Percentiles rank a stretch among this genome's conserved stretches.
Conservation (phyloP, 1,140 invertebrate genomes). For the Phthorimaea operculella region DNA sequence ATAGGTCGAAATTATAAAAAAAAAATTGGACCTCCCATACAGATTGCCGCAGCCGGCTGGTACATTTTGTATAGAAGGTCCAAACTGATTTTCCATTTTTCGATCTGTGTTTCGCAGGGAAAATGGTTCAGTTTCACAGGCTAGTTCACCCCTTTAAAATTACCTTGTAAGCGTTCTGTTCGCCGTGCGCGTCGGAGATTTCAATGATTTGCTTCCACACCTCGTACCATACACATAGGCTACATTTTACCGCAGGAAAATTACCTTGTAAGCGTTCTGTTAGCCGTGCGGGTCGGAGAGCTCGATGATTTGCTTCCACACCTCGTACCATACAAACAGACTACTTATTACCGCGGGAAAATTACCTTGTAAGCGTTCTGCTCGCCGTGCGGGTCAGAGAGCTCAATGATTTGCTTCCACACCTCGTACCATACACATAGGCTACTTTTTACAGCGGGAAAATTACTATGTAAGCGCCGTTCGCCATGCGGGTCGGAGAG, state of each 20-base stretch:
- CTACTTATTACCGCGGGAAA: neutral
- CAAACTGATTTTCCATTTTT: too few species aligned
- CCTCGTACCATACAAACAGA: slow-evolving; percentile 83
- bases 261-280: slow-evolving; percentile 87
- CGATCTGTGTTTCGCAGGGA: too few species aligned
- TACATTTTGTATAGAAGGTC: too few species aligned
- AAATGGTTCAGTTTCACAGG: slow-evolving; percentile 79
- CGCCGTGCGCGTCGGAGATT: slow-evolving; percentile 87
- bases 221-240: slow-evolving; percentile 83
- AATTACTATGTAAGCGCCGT: slow-evolving; percentile 83
- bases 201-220: slow-evolving; percentile 90
- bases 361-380: slow-evolving; percentile 88
- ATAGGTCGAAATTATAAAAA: too few species aligned
- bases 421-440: slow-evolving; percentile 88
- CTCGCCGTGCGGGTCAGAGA: slow-evolving; percentile 90
- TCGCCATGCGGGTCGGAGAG: too few species aligned
- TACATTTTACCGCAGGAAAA: too few species aligned
- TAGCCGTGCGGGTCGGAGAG: too few species aligned
- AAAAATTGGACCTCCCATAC: too few species aligned
- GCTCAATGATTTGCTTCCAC: slow-evolving; percentile 87
- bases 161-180: slow-evolving; percentile 90
- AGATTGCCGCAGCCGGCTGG: too few species aligned
- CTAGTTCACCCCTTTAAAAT: too few species aligned
- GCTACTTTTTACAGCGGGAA: too few species aligned
- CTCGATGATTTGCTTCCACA: slow-evolving; percentile 89